Percentiles rank a stretch among this genome's conserved stretches.
Conservation (phyloP, 37 sponge, comb jelly and placozoan species). For the Sycon ciliatum region DNA sequence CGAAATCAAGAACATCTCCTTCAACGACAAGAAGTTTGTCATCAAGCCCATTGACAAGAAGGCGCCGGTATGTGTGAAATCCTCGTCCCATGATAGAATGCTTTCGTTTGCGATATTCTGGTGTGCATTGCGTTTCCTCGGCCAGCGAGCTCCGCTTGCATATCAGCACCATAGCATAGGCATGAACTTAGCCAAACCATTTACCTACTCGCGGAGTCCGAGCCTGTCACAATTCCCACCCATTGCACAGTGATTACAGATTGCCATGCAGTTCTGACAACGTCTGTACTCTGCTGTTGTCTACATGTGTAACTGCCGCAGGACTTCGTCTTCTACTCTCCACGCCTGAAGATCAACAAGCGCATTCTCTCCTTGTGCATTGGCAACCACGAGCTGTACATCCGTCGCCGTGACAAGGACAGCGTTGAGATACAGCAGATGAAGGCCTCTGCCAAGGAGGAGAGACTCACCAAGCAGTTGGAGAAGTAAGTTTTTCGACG, state of each 20-base stretch:
- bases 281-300: neutral
- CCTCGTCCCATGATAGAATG: no score
- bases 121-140: neutral
- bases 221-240: neutral
- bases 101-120: no score
- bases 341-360: conserved; percentile 86
- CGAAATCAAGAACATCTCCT: conserved; percentile 93
- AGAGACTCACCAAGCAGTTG: conserved; percentile 34
- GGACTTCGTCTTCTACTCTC: conserved; percentile 95
- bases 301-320: conserved; percentile 22
- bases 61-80: conserved; percentile 84
- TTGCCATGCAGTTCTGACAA: neutral
- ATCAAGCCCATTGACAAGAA: conserved; percentile 96
- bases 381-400: conserved; percentile 98
- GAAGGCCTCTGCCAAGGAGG: conserved; percentile 84
- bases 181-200: neutral
- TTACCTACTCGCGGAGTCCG: neutral
- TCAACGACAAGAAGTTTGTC: conserved; percentile 94
- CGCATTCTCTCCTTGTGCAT: conserved; percentile 92
- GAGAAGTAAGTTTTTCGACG: neutral
- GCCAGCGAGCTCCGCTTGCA: neutral
- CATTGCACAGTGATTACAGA: neutral
- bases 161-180: neutral
- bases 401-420: conserved; percentile 91
- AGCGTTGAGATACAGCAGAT: conserved; percentile 97